Base-by-base conservation (phyloP, 2,113 vertebrate species). In the Crypturellus undulatus region DNA sequence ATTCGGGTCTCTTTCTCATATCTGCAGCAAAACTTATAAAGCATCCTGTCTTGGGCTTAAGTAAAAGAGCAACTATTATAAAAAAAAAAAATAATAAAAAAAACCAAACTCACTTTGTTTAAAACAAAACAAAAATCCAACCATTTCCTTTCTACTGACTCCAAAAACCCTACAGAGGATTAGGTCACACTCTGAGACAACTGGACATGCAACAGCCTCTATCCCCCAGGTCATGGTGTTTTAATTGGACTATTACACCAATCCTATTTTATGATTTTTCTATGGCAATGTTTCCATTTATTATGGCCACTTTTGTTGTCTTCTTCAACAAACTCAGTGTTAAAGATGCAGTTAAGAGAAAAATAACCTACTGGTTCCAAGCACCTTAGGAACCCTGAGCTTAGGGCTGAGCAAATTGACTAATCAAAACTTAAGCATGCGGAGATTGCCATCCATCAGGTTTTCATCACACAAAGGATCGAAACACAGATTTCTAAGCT, bases 381-480 rank as follows among this genome's bases (percentile, higher is more conserved):
- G 10, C 34, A 38, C 4, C 32, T 69, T 22, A 24, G 79, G 19
- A 89, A 82, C 0, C 0, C 0, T 20, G 17, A 47, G 45, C 45
- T 47, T 47, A 47, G 45, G 45, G 45, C 45, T 47, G 45, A 47
- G 16, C 52, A 54, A 54, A 54, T 15, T 54, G 25, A 54, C 26
- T 54, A 11, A 25, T 28, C 52, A 54, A 54, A 54, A 54, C 4
- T 85, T 63, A 58, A 18, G 15, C 43, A 77, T 0, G 67, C 8
- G 30, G 36, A 73, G 5, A 73, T 17, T 49, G 38, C 12, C 14
- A 42, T 24, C 69, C 42, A 40, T 10, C 32, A 8, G 3, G 25
- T 25, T 59, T 52, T 79, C 64, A 38, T 19, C 32, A 87, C 2
- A 72, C 2, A 85, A 70, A 65, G n/a, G 40, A 63, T 26, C 14